Conservation (phyloP, 2,888 invertebrate genomes). For the Andrena flavipes region DNA sequence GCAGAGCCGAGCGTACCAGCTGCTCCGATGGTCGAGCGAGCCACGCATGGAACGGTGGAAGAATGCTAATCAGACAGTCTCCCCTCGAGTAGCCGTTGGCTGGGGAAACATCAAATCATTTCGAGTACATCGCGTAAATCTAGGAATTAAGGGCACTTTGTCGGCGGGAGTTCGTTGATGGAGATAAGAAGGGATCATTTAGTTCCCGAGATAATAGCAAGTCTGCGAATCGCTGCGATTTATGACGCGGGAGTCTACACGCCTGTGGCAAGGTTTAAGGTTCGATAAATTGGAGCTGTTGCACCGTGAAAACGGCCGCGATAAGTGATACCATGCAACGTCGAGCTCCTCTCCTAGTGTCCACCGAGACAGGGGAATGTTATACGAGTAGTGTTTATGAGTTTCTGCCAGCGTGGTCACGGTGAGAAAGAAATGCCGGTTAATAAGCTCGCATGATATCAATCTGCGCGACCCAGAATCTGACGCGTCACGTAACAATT, state of each 20-base stretch:
- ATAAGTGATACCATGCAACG: neutral
- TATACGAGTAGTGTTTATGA: neutral
- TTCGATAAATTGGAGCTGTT: neutral
- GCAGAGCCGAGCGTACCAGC: neutral
- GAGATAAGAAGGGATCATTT: neutral
- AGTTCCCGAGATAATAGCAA: neutral
- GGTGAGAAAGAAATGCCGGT: neutral
- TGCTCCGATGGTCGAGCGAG: neutral
- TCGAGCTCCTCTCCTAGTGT: neutral
- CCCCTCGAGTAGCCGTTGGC: neutral
- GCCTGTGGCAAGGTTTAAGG: neutral
- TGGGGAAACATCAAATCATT: no score
- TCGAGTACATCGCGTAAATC: no score
- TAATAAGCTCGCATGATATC: slow-evolving; percentile 20
- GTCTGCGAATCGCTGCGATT: neutral
- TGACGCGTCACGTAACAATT: slow-evolving; percentile 12
- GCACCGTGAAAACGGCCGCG: neutral
- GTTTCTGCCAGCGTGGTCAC: neutral
- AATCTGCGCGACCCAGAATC: slow-evolving; percentile 12
- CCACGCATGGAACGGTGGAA: neutral
- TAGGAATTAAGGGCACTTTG: no score
- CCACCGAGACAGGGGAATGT: neutral
- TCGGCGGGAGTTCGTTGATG: no score
- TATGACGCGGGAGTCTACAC: neutral
- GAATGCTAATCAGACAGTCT: neutral